phyloP scores from a whole-genome alignment of 2,888 invertebrate genomes.

The Neria commutata region DNA sequence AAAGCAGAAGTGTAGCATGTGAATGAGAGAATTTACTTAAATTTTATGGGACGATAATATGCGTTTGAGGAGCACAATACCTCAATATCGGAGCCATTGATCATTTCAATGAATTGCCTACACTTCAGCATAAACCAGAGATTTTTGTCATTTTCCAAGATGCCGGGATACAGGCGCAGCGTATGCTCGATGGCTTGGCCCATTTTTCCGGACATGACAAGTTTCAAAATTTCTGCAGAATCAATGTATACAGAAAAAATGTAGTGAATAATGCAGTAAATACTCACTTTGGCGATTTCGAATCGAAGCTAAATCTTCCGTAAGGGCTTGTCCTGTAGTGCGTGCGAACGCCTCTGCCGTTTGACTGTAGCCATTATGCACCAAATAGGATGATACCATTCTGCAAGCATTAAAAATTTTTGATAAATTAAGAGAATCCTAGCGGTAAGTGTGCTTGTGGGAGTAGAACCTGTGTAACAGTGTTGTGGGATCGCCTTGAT shows the following conservation, averaged over 20 bases:
- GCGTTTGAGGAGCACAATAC: slow-evolving; percentile 58
- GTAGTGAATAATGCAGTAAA: background rate
- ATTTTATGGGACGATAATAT: too few species aligned
- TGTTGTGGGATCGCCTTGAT: slow-evolving; percentile 90
- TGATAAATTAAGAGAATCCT: slow-evolving; percentile 9
- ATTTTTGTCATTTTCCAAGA: slow-evolving; percentile 88
- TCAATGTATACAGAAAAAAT: slow-evolving; percentile 16
- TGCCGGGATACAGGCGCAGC: slow-evolving; percentile 87
- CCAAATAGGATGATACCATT: slow-evolving; percentile 95
- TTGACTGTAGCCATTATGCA: slow-evolving; percentile 97
- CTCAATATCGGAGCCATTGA: slow-evolving; percentile 86
- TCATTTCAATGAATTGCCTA: slow-evolving; percentile 99
- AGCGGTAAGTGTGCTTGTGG: too few species aligned
- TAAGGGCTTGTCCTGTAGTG: slow-evolving; percentile 86
- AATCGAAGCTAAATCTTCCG: slow-evolving; percentile 91
- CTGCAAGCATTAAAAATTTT: slow-evolving; percentile 64
- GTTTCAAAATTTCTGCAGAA: slow-evolving; percentile 83
- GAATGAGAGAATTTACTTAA: too few species aligned
- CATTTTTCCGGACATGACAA: slow-evolving; percentile 91
- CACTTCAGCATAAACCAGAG: slow-evolving; percentile 95
- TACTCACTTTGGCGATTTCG: slow-evolving; percentile 91
- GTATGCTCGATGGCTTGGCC: slow-evolving; percentile 94
- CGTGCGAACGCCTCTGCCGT: slow-evolving; percentile 95
- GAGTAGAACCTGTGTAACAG: slow-evolving; percentile 94
- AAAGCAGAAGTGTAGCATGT: too few species aligned